These are phyloP conservation scores for Adelphocoris suturalis DNA, from an alignment of 2,888 invertebrate species.

Conservation along the genomic window DNA sequence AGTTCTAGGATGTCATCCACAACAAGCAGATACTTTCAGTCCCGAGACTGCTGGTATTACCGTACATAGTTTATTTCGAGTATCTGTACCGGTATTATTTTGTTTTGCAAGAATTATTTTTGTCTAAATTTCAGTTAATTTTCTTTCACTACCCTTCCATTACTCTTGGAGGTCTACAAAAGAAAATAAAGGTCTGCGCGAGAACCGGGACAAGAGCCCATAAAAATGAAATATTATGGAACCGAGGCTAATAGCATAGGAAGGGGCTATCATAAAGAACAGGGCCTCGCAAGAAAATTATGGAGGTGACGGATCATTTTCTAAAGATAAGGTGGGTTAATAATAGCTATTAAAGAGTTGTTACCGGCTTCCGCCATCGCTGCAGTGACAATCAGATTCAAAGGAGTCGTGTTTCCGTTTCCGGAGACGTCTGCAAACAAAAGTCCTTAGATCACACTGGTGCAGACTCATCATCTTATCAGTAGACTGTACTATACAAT, in stretches of 20 bases:
- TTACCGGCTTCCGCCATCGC: conserved; percentile 63
- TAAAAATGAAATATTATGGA: conserved; percentile 62
- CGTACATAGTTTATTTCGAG: too few relatives aligned
- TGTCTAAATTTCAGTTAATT: too few relatives aligned
- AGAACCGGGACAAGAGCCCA: conserved; percentile 48
- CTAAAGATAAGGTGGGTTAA: conserved; percentile 52
- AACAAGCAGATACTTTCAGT: too few relatives aligned
- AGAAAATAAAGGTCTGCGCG: not conserved
- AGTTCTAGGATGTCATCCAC: too few relatives aligned
- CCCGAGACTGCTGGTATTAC: too few relatives aligned
- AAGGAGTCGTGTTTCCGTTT: conserved; percentile 58
- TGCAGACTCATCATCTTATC: not conserved
- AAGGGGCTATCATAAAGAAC: conserved; percentile 62
- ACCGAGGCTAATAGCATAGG: conserved; percentile 56
- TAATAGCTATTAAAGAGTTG: conserved; percentile 65
- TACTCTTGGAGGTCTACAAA: conserved; percentile 11
- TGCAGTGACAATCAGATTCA: conserved; percentile 48
- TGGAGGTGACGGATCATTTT: conserved; percentile 63
- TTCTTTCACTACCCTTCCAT: not conserved
- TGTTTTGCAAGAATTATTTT: too few relatives aligned
- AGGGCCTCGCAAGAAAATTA: conserved; percentile 51
- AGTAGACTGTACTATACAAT: not conserved
- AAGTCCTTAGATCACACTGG: not conserved
- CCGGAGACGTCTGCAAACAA: conserved; percentile 53
- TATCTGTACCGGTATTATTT: too few relatives aligned